Evolutionary conservation across 2,797 vertebrate genomes (phyloP).

Genomic region (Micromesistius poutassou): DNA sequence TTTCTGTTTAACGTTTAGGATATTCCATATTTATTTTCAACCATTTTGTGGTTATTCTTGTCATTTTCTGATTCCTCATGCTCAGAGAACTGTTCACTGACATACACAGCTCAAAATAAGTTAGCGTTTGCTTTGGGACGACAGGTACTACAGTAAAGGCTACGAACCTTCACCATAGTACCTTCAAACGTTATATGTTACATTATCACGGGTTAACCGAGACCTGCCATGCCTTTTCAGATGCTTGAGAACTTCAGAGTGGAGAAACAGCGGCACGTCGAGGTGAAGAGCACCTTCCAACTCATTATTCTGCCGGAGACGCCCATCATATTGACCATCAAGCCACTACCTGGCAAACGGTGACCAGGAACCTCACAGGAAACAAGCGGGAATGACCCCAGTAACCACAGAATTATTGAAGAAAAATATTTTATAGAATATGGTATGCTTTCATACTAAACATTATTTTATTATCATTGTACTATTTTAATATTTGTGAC

Average conservation of each 20-base stretch:
- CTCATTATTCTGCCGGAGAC: slow-evolving; percentile 87
- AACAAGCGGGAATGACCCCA: slow-evolving; percentile 36
- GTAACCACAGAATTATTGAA: slow-evolving; percentile 18
- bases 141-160: too few relatives aligned
- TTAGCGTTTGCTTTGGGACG: neutral
- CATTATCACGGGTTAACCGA: neutral
- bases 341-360: slow-evolving; percentile 62
- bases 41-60: too few relatives aligned
- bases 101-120: neutral
- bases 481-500: neutral
- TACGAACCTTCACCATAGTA: neutral
- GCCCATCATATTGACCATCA: slow-evolving; percentile 83
- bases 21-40: too few relatives aligned
- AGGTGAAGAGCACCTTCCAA: slow-evolving; percentile 83
- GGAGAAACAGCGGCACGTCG: slow-evolving; percentile 78
- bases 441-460: slow-evolving; percentile 2
- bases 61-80: too few relatives aligned
- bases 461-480: neutral
- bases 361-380: slow-evolving; percentile 30
- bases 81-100: too few relatives aligned
- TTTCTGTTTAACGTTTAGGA: too few relatives aligned
- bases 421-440: slow-evolving; percentile 15
- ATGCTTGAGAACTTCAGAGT: slow-evolving; percentile 93
- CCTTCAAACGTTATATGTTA: neutral
- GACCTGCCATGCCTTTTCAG: slow-evolving; percentile 57